A percentile compares a stretch with the other conserved stretches of the same genome.
Evolutionary conservation across 2,797 vertebrate species (phyloP).

Genomic region (Macrochelys suwanniensis): DNA sequence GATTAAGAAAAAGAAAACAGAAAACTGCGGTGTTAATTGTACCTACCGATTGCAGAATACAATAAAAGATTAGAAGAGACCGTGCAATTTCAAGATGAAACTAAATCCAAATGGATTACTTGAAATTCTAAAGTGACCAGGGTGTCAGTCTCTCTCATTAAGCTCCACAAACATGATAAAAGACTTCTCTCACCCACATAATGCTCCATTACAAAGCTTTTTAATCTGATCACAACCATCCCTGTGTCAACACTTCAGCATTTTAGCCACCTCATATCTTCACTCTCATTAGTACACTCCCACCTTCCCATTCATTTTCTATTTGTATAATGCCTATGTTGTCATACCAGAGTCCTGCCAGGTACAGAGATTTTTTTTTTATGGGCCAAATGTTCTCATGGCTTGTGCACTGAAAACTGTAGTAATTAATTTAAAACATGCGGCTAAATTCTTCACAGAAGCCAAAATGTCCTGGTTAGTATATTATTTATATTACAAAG

Average conservation of each 20-base stretch:
- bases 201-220: neutral
- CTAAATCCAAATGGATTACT: neutral
- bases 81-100: neutral
- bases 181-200: rapidly evolving
- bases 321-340: neutral
- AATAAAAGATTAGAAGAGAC: neutral
- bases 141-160: neutral
- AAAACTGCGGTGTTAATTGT: neutral
- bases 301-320: neutral
- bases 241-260: slow-evolving; percentile 23
- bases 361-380: rapidly evolving
- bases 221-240: neutral
- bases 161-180: neutral
- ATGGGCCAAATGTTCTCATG: neutral
- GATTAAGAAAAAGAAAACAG: neutral
- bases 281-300: neutral
- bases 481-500: neutral
- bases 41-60: rapidly evolving
- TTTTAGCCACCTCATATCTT: neutral
- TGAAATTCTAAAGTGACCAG: neutral
- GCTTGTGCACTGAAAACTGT: neutral
- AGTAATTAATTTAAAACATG: neutral
- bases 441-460: neutral
- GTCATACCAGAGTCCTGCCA: neutral
- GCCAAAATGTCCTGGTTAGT: rapidly evolving